These are phyloP conservation scores for Gnathonemus echidnorhynchus DNA, from an alignment of 2,113 vertebrate species.

Conservation along the genomic window DNA sequence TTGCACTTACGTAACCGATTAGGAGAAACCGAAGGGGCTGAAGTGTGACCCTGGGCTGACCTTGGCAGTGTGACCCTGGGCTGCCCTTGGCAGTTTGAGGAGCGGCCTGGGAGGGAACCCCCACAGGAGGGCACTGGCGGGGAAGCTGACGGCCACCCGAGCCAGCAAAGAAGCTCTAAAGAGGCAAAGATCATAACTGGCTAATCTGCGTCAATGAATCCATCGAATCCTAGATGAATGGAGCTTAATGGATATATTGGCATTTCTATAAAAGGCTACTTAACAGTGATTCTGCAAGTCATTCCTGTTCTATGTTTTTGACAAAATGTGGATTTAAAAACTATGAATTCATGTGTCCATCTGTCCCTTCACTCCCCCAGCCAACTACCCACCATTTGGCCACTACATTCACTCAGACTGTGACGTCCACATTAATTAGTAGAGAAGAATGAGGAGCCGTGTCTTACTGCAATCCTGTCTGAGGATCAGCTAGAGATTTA, in stretches of 20 bases:
- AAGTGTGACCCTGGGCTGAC: not conserved
- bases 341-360: not conserved
- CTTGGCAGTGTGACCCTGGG: not conserved
- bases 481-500: constrained; percentile 10
- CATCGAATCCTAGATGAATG: not conserved
- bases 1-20: not conserved
- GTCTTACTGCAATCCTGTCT: not conserved
- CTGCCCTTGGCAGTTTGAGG: not conserved
- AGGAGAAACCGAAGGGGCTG: not conserved
- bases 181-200: not conserved
- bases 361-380: not conserved
- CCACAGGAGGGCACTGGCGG: not conserved
- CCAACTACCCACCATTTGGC: not conserved
- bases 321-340: not conserved
- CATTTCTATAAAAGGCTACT: not conserved
- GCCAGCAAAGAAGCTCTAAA: not conserved
- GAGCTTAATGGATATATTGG: not conserved
- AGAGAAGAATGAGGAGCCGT: not conserved
- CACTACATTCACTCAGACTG: not conserved
- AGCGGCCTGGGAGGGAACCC: not conserved
- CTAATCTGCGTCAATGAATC: not conserved
- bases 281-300: not conserved
- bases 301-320: not conserved
- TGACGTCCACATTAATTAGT: not conserved
- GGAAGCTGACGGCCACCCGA: not conserved